Base-by-base conservation (phyloP, 2,888 invertebrate species). In the Tachina grossa region DNA sequence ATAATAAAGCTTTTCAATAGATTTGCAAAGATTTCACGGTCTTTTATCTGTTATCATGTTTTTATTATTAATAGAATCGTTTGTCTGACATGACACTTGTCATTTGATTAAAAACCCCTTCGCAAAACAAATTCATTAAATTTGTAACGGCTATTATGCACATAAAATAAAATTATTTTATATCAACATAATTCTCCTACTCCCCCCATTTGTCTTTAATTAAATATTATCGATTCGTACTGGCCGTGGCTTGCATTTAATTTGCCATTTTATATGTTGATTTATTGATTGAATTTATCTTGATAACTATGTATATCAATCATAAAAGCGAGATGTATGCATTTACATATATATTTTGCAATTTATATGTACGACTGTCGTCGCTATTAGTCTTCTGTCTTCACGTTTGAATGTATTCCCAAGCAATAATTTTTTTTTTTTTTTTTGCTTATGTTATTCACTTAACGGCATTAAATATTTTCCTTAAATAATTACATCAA, bases 241-340 rank as follows among this genome's bases (percentile, higher is more conserved):
- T 39, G 31, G 16, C 45, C 53, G n/a, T 9, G 31, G 31, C 31
- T 51, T 57, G 47, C n/a, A 19, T 68, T 49, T 10, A 47, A 41
- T 5, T 14, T 31, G 31, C 9, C 49, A 43, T 22, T 65, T 39
- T 51, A 19, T 65, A 65, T 65, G 55, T 57, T 77, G 49, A 71
- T 76, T 83, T 77, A 71, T 76, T 77, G 76, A 71, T 76, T 76
- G 39, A 71, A 83, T 53, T 49, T 31, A 83, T 83, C 82, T 71
- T 65, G 76, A 83, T 76, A 71, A 65, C 71, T 71, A 57, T 31
- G 31, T 31, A 6, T 83, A 77, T 83, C 71, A 83, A 65, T 76
- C 69, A 82, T 82, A 47, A 66, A 51, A 49, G n/a, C 41, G 49
- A 2, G 51, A 47, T 31, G 41, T 39, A 53, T n/a, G n/a, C 3